These are phyloP conservation scores for Nasonia giraulti DNA, from an alignment of 1,140 invertebrate genomes.

Conservation along the genomic window DNA sequence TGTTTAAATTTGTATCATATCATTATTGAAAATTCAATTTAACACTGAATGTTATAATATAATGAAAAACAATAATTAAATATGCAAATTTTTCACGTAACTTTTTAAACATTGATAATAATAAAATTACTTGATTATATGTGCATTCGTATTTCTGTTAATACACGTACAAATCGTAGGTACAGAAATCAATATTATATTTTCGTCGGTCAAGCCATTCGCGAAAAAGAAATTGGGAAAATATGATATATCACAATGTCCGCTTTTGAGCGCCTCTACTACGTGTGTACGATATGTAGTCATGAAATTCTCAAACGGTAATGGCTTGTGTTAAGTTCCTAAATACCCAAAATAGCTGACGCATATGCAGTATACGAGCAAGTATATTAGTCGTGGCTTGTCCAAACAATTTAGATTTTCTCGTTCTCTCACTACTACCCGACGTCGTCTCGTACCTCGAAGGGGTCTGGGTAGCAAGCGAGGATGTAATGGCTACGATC, in stretches of 20 bases:
- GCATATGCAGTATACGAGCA: conserved; percentile 3
- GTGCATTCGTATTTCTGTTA: no score
- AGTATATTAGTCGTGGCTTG: conserved; percentile 44
- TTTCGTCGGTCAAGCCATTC: background rate
- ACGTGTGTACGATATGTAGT: background rate
- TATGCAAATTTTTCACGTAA: no score
- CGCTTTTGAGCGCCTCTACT: background rate
- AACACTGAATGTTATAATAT: no score
- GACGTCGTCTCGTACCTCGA: background rate
- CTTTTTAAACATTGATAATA: no score
- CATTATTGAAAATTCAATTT: no score
- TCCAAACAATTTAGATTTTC: conserved; percentile 53
- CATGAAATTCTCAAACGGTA: background rate
- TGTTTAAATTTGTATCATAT: no score
- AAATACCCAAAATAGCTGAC: conserved; percentile 29
- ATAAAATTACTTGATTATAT: no score
- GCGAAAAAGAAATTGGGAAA: background rate
- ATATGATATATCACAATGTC: background rate
- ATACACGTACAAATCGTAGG: no score
- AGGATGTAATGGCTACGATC: conserved; percentile 13
- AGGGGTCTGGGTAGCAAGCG: background rate
- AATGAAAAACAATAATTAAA: no score
- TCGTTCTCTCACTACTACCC: conserved; percentile 8
- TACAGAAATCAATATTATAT: no score
- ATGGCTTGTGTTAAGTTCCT: conserved; percentile 7